These are phyloP conservation scores for Diploscapter pachys DNA, from an alignment of 1,140 invertebrate species.

Conservation along the genomic window DNA sequence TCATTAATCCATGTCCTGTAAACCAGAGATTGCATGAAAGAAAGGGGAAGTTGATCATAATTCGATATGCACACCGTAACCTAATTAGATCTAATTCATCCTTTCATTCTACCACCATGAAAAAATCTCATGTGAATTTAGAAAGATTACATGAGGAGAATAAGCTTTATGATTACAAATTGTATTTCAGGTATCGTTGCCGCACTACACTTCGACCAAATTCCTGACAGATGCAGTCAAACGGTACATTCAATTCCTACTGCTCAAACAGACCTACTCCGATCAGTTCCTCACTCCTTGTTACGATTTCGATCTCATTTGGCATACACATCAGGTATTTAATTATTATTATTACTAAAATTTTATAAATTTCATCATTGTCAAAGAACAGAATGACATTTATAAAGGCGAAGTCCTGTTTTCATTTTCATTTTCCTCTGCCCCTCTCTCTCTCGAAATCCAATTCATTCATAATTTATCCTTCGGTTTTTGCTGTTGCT, in stretches of 20 bases:
- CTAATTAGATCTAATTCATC: no score
- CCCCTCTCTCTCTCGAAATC: neutral
- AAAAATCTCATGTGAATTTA: no score
- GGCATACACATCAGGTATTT: conserved; percentile 62
- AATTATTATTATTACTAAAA: neutral
- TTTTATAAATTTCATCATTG: neutral
- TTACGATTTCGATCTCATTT: conserved; percentile 63
- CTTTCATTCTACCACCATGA: no score
- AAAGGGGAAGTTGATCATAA: no score
- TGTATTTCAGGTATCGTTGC: conserved; percentile 61
- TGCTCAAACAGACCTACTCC: conserved; percentile 60
- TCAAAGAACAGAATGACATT: neutral
- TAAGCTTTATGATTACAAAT: neutral
- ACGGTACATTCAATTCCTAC: conserved; percentile 63
- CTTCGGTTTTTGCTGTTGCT: neutral
- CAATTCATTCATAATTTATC: neutral
- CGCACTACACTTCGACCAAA: conserved; percentile 61
- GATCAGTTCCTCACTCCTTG: conserved; percentile 63
- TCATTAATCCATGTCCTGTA: no score
- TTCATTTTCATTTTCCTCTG: neutral
- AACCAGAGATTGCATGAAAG: no score
- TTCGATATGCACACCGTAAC: no score
- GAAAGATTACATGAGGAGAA: neutral
- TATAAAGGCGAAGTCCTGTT: neutral
- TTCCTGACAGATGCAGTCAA: conserved; percentile 60